A percentile compares a stretch with the other conserved stretches of the same genome.
Evolutionary conservation across 2,113 vertebrate species (phyloP).

Genomic region (human (Homo sapiens)): GRCh38 chr4:6061001-6061500

Average conservation of each 20-base stretch:
- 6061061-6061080: accelerated
- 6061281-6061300: accelerated
- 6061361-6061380: accelerated
- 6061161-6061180: neutral
- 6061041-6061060: neutral
- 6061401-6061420: neutral
- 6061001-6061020: too few relatives aligned
- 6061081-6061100: neutral
- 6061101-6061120: accelerated
- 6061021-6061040: accelerated
- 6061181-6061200: neutral
- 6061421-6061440: neutral
- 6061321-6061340: accelerated
- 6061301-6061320: accelerated
- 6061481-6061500: neutral
- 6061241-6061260: neutral
- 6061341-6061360: neutral
- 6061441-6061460: neutral
- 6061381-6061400: neutral
- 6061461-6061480: neutral
- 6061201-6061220: neutral
- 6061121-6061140: accelerated
- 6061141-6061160: neutral
- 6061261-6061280: accelerated
- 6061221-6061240: neutral